A percentile compares a stretch with the other conserved stretches of the same genome.
phyloP scores from a whole-genome alignment of 2,888 invertebrate genomes.

The Leptarthrus brevirostris region DNA sequence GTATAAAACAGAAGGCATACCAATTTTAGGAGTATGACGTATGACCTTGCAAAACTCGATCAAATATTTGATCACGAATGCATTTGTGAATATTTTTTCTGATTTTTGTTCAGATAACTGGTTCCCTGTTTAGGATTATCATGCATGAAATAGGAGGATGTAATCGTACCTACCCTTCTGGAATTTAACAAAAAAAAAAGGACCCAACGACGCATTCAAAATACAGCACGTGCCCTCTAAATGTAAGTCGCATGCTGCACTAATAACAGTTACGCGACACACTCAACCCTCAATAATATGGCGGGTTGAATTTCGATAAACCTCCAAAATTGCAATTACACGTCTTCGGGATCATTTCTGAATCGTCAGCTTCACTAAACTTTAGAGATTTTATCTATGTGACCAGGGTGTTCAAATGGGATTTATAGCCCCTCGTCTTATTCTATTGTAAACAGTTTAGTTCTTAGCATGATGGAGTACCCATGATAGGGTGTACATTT shows the following conservation, averaged over 20 bases:
- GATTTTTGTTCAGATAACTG: slow-evolving; percentile 27
- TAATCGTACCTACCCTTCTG: background rate
- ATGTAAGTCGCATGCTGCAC: slow-evolving; percentile 46
- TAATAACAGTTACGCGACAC: slow-evolving; percentile 47
- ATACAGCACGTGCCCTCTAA: slow-evolving; percentile 46
- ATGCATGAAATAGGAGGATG: background rate
- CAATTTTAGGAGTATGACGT: too few relatives aligned
- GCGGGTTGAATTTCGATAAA: slow-evolving; percentile 23
- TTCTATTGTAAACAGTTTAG: slow-evolving; percentile 17
- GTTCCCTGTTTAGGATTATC: background rate
- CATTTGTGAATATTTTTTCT: slow-evolving; percentile 14
- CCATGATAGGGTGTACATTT: background rate
- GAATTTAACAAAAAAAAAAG: background rate
- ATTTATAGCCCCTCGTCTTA: slow-evolving; percentile 31
- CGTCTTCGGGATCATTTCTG: background rate
- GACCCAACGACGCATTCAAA: background rate
- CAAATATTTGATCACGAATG: slow-evolving; percentile 26
- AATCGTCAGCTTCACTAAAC: background rate
- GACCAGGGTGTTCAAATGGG: slow-evolving; percentile 21
- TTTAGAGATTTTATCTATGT: slow-evolving; percentile 38
- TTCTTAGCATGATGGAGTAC: background rate
- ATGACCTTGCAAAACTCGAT: too few relatives aligned
- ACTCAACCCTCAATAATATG: background rate
- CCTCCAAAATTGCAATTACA: slow-evolving; percentile 42
- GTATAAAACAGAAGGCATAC: too few relatives aligned